Evolutionary conservation across 1,140 invertebrate genomes (phyloP).

Genomic region (Ericerus pela): DNA sequence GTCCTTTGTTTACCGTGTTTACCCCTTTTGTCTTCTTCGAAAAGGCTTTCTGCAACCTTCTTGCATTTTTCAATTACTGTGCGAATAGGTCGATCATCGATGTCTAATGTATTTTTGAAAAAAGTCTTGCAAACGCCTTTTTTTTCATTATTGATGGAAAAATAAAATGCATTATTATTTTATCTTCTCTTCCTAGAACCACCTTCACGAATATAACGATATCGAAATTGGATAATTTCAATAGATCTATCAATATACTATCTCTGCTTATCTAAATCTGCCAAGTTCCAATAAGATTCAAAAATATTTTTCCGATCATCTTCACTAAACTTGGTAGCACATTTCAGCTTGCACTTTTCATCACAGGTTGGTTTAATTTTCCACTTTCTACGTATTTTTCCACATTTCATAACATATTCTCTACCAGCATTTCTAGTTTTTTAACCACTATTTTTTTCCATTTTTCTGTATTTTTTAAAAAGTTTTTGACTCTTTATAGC

Average conservation of each 20-base stretch:
- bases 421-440: constrained; percentile 10
- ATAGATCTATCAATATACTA: constrained; percentile 9
- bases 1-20: constrained; percentile 11
- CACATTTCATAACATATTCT: constrained; percentile 2
- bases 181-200: constrained; percentile 8
- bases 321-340: not conserved
- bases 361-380: constrained; percentile 7
- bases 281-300: constrained; percentile 5
- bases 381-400: constrained; percentile 5
- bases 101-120: constrained; percentile 8
- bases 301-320: constrained; percentile 4
- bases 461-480: constrained; percentile 3
- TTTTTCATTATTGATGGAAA: constrained; percentile 1
- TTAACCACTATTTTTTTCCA: constrained; percentile 12
- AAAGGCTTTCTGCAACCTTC: not conserved
- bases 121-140: constrained; percentile 10
- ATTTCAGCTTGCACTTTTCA: constrained; percentile 1
- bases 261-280: constrained; percentile 6
- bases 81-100: constrained; percentile 1
- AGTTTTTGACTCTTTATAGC: not conserved
- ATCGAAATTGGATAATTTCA: not conserved
- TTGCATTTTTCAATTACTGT: constrained; percentile 4
- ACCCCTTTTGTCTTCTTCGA: constrained; percentile 7
- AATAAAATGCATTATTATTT: constrained; percentile 6
- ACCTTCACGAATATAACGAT: constrained; percentile 12